Conservation (phyloP, 2,797 vertebrate species). For the Dromococcyx pavoninus region DNA sequence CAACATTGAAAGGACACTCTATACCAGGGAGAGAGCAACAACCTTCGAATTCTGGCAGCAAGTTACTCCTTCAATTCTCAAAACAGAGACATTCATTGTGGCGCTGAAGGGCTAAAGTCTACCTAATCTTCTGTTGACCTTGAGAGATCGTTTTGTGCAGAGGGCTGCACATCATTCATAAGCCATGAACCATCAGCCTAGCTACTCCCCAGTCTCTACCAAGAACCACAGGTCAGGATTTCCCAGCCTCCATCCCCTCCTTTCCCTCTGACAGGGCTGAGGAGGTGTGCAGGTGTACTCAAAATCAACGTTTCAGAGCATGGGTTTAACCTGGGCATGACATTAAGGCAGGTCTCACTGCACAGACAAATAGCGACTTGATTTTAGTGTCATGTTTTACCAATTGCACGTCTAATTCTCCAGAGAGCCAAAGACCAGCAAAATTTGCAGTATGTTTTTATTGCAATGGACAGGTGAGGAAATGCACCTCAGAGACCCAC, state of each 20-base stretch:
- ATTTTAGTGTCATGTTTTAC: not conserved
- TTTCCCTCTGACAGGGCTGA: not conserved
- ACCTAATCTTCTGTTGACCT: not conserved
- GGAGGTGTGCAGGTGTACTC: accelerated
- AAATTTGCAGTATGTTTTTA: not conserved
- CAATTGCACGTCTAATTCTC: not conserved
- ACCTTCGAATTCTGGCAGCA: not conserved
- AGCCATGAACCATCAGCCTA: not conserved
- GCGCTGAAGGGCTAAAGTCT: not conserved
- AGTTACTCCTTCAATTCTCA: not conserved
- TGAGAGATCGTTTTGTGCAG: not conserved
- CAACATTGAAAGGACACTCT: not conserved
- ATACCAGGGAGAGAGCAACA: not conserved
- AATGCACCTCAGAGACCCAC: not conserved
- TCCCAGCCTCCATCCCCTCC: not conserved
- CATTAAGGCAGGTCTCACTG: not conserved
- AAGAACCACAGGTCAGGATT: not conserved
- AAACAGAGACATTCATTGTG: not conserved
- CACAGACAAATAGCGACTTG: not conserved
- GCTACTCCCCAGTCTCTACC: not conserved
- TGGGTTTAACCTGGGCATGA: not conserved
- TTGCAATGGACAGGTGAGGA: not conserved
- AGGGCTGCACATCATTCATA: not conserved
- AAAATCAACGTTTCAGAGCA: not conserved
- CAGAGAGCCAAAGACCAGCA: not conserved